These are phyloP conservation scores for Crocodylus rhombifer DNA, from an alignment of 2,797 vertebrate genomes.

Conservation along the genomic window DNA sequence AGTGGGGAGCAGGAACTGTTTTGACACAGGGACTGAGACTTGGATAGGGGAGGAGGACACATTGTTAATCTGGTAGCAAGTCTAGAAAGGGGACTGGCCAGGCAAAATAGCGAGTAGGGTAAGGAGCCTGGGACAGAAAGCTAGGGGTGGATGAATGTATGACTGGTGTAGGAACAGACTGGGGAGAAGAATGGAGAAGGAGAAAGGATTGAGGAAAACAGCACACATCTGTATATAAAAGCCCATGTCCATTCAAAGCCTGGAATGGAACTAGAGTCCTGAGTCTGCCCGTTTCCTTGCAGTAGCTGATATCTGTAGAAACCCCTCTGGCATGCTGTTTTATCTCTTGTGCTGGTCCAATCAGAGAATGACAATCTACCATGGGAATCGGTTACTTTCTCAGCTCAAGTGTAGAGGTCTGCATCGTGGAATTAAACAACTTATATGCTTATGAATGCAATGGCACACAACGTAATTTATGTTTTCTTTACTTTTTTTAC, in stretches of 20 bases:
- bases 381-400: background rate
- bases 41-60: background rate
- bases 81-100: background rate
- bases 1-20: background rate
- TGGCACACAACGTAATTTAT: background rate
- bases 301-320: background rate
- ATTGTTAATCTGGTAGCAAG: no score
- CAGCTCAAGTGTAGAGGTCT: background rate
- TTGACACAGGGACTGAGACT: background rate
- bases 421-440: background rate
- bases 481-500: background rate
- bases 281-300: background rate
- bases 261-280: background rate
- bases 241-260: accelerated
- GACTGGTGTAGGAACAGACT: background rate
- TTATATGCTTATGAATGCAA: background rate
- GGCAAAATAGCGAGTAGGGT: background rate
- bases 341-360: background rate
- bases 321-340: background rate
- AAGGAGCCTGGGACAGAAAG: background rate
- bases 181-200: background rate
- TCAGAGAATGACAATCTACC: background rate
- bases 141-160: background rate
- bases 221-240: background rate
- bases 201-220: background rate